Conservation (phyloP, 2,888 invertebrate genomes). For the Agonopterix subpropinquella region DNA sequence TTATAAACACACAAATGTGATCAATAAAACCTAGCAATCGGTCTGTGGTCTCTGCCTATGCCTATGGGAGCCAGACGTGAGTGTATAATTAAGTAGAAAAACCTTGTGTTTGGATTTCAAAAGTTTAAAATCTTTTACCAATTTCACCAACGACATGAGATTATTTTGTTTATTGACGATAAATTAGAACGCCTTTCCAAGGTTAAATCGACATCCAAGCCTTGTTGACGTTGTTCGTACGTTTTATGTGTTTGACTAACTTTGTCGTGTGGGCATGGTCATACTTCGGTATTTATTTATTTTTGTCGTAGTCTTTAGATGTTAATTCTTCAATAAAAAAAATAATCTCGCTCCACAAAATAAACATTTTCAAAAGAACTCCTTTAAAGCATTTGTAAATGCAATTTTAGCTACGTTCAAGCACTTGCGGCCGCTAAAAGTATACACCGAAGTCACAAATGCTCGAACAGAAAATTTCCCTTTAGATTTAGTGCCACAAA, state of each 20-base stretch:
- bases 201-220: constrained; percentile 10
- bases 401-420: constrained; percentile 42
- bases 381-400: constrained; percentile 57
- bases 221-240: constrained; percentile 40
- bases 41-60: too few relatives aligned
- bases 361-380: constrained; percentile 22
- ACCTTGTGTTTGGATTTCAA: neutral
- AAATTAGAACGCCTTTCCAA: constrained; percentile 13
- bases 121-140: constrained; percentile 25
- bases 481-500: constrained; percentile 57
- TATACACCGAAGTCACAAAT: constrained; percentile 22
- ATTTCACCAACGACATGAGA: constrained; percentile 46
- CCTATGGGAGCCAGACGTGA: too few relatives aligned
- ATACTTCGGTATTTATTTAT: constrained; percentile 13
- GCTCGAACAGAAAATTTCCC: constrained; percentile 33
- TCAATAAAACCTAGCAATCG: too few relatives aligned
- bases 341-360: constrained; percentile 56
- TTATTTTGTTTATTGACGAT: constrained; percentile 63
- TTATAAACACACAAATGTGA: too few relatives aligned
- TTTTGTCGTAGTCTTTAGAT: constrained; percentile 16
- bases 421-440: constrained; percentile 34
- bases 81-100: too few relatives aligned
- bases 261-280: constrained; percentile 56
- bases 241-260: constrained; percentile 57
- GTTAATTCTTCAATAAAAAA: constrained; percentile 42